Conservation (phyloP, 2,888 invertebrate species). For the Polyommatus icarus region DNA sequence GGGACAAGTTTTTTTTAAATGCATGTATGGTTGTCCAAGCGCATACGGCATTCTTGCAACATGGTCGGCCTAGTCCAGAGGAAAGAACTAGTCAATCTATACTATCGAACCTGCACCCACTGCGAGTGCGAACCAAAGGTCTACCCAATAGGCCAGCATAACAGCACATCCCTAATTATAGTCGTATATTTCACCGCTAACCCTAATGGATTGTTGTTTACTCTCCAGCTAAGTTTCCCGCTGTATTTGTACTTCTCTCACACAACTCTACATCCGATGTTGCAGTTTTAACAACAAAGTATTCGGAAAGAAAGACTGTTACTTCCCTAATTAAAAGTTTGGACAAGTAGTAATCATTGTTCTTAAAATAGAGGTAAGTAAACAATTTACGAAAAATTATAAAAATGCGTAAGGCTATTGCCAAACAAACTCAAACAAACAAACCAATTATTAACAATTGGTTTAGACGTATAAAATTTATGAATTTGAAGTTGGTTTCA, state of each 20-base stretch:
- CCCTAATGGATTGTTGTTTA: constrained; percentile 25
- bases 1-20: no score
- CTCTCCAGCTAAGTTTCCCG: constrained; percentile 1
- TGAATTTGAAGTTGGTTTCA: neutral
- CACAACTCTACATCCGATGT: neutral
- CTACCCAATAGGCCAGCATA: no score
- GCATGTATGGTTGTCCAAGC: no score
- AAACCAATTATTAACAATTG: no score
- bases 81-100: no score
- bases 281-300: constrained; percentile 1
- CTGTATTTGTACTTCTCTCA: neutral
- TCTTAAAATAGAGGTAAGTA: neutral
- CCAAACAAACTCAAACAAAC: no score
- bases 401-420: neutral
- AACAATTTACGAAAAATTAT: neutral
- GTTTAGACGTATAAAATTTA: neutral
- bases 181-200: neutral
- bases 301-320: neutral
- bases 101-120: no score
- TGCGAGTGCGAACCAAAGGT: no score
- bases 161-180: neutral
- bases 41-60: no score
- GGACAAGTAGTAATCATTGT: neutral
- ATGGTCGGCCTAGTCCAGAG: no score
- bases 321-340: neutral